phyloP scores from a whole-genome alignment of 2,888 invertebrate species.

The Cosmia trapezina region DNA sequence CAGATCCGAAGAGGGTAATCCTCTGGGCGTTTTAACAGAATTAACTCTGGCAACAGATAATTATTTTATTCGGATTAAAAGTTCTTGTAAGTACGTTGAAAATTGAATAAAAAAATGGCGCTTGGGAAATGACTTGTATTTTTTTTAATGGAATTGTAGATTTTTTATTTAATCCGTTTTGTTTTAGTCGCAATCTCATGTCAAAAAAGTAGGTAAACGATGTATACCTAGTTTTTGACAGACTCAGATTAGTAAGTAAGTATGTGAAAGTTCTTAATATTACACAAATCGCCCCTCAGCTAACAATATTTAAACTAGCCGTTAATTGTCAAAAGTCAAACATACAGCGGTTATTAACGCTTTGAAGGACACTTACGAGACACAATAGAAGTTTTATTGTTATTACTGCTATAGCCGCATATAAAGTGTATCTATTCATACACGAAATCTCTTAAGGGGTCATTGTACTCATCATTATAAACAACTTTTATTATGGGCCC shows the following conservation, averaged over 20 bases:
- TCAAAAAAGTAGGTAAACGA: neutral
- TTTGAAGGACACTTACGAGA: too few species aligned
- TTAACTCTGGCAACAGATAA: conserved; percentile 34
- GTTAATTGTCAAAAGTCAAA: too few species aligned
- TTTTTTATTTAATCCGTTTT: neutral
- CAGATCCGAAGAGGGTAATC: conserved; percentile 37
- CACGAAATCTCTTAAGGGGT: too few species aligned
- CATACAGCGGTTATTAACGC: too few species aligned
- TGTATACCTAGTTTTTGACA: neutral
- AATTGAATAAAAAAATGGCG: conserved; percentile 1
- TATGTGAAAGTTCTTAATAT: too few species aligned
- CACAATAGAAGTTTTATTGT: too few species aligned
- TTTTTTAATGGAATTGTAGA: neutral
- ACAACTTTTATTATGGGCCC: too few species aligned
- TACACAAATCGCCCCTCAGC: too few species aligned
- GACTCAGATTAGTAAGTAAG: neutral
- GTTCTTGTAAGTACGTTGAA: neutral
- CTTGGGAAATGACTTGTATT: too few species aligned
- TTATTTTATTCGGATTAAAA: conserved; percentile 42
- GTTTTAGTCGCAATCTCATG: neutral
- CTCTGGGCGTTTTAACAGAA: conserved; percentile 37
- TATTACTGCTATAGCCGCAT: too few species aligned
- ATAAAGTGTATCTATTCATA: too few species aligned
- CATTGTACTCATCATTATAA: too few species aligned
- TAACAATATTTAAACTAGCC: neutral